Evolutionary conservation across 1,140 invertebrate species (phyloP).

Genomic region (Ips nitidus): DNA sequence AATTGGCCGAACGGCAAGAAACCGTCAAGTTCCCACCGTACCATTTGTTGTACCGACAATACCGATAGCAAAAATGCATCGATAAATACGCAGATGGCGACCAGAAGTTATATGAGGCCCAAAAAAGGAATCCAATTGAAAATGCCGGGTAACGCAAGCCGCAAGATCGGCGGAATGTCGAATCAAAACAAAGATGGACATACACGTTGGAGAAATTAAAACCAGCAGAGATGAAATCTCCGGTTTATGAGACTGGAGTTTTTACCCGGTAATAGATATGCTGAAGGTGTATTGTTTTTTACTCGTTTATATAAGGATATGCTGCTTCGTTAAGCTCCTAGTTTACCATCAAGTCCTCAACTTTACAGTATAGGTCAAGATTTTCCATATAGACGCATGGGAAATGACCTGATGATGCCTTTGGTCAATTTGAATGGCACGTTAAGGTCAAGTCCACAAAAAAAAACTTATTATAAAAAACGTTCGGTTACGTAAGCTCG

Average conservation of each 20-base stretch:
- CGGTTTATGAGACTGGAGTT: slow-evolving; percentile 27
- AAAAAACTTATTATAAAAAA: too few species aligned
- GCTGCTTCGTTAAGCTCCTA: too few species aligned
- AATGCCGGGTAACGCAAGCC: slow-evolving; percentile 20
- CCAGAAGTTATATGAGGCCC: slow-evolving; percentile 25
- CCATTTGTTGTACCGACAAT: slow-evolving; percentile 7
- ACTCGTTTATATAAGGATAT: too few species aligned
- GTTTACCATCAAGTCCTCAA: too few species aligned
- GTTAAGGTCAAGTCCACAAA: too few species aligned
- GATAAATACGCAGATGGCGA: slow-evolving; percentile 27
- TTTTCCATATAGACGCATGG: too few species aligned
- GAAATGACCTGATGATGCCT: too few species aligned
- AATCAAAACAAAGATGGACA: slow-evolving; percentile 29
- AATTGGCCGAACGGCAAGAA: too few species aligned
- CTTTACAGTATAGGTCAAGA: too few species aligned
- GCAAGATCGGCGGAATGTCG: slow-evolving; percentile 24
- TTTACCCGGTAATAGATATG: not conserved
- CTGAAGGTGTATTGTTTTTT: slow-evolving; percentile 3
- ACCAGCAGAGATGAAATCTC: slow-evolving; percentile 31
- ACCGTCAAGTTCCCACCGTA: slow-evolving; percentile 10
- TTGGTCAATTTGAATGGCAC: too few species aligned
- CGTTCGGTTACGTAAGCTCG: too few species aligned
- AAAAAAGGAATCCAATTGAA: slow-evolving; percentile 28
- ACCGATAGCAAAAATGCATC: slow-evolving; percentile 13
- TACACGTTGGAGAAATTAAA: slow-evolving; percentile 27